phyloP scores from a whole-genome alignment of 2,113 vertebrate species.

The Athene cunicularia region DNA sequence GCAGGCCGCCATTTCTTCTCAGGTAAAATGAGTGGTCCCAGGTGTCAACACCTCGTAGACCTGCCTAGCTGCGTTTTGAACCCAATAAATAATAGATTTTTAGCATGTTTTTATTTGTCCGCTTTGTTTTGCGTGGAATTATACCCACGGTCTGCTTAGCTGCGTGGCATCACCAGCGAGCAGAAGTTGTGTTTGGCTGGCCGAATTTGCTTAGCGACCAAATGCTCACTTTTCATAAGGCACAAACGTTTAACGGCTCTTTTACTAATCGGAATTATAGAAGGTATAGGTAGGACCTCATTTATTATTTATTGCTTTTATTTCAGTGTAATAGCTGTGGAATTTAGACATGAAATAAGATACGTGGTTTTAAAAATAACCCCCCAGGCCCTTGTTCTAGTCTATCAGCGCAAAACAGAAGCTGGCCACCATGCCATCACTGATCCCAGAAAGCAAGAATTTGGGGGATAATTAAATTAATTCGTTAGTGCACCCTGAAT shows the following conservation, averaged over 20 bases:
- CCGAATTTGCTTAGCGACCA: background rate
- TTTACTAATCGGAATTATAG: background rate
- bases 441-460: background rate
- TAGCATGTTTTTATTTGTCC: background rate
- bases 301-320: background rate
- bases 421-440: background rate
- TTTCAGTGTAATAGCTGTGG: background rate
- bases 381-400: background rate
- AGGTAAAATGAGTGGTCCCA: background rate
- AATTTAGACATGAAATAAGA: background rate
- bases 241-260: background rate
- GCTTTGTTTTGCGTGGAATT: background rate
- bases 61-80: background rate
- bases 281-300: background rate
- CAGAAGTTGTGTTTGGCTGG: background rate
- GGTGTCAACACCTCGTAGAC: background rate
- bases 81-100: background rate
- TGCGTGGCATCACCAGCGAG: background rate
- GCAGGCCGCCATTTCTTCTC: background rate
- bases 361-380: background rate
- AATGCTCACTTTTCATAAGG: background rate
- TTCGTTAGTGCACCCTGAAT: background rate
- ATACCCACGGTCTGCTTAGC: background rate
- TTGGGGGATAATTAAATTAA: background rate
- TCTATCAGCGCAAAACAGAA: accelerated